Base-by-base conservation (phyloP, 1,140 invertebrate species). In the Ceratina calcarata region DNA sequence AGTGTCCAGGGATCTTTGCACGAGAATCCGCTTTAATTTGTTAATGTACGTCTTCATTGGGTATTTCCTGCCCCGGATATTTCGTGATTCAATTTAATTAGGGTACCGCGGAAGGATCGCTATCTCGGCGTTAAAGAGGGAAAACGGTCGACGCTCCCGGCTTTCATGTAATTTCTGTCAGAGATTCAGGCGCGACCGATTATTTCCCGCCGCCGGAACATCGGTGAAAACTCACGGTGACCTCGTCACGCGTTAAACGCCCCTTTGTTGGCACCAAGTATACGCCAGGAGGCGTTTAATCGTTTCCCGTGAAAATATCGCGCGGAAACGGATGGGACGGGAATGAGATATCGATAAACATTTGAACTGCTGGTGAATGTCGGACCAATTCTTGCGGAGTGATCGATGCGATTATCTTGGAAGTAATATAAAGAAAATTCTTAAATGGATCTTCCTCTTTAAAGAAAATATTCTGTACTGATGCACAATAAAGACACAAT, bases 41-140 rank as follows among this genome's bases (percentile, higher is more conserved):
- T 90, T 90, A 90, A 91, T 90, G 90, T 86, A 87, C 79, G 86
- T 90, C 89, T 91, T 90, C 88, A 91, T 91, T 90, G 89, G 88
- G 84, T 90, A 90, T 90, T 91, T 91, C 89, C 90, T 90, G 90
- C 85, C 86, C 81, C 70, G 84, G 74, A 73, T 78, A 90, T 90
- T 90, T 89, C 89, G 86, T 89, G 89, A 90, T 91, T 90, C 89
- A 89, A 90, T 91, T 91, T 90, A 91, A 91, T 91, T 91, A 91
- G 85, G 87, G 87, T 88, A 86, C 85, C 83, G 87, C 84, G 84
- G 79, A 86, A 89, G 81, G 85, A 89, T 89, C 86, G 78, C 79
- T 85, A 84, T 84, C 82, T 85, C 65, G 32, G 13, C 45, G 68
- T 45, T 66, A 49, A 55, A 27, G 51, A 65, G 51, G 49, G 70